Evolutionary conservation across 2,888 invertebrate species (phyloP).

Genomic region (Aleiodes testaceus): DNA sequence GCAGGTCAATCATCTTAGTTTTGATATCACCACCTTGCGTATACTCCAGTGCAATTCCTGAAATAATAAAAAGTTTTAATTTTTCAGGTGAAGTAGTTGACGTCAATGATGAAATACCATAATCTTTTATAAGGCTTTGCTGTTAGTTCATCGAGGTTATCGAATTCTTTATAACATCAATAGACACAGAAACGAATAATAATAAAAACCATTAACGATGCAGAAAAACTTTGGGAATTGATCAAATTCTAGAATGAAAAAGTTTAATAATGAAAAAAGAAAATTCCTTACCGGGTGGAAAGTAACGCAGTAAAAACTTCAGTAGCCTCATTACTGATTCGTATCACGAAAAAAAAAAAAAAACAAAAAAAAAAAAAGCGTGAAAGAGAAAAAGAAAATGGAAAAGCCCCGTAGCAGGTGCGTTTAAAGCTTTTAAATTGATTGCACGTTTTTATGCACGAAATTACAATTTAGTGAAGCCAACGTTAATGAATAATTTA

Average conservation of each 20-base stretch:
- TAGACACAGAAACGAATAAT: slow-evolving; percentile 4
- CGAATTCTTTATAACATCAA: background rate
- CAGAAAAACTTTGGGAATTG: slow-evolving; percentile 25
- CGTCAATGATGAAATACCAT: slow-evolving; percentile 31
- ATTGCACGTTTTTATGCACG: slow-evolving; percentile 62
- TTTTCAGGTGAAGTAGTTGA: slow-evolving; percentile 20
- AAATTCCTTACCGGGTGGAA: slow-evolving; percentile 78
- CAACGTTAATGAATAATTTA: slow-evolving; percentile 37
- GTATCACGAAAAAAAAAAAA: slow-evolving; percentile 35
- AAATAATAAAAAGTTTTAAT: slow-evolving; percentile 29
- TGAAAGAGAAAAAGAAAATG: slow-evolving; percentile 36
- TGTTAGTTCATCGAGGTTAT: slow-evolving; percentile 1
- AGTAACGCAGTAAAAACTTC: slow-evolving; percentile 82
- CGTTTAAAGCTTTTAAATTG: slow-evolving; percentile 71
- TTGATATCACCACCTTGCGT: slow-evolving; percentile 75
- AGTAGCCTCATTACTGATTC: slow-evolving; percentile 77
- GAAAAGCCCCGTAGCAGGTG: slow-evolving; percentile 59
- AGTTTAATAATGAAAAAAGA: slow-evolving; percentile 12
- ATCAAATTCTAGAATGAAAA: slow-evolving; percentile 24
- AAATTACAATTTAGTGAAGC: slow-evolving; percentile 36
- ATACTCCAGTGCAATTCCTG: slow-evolving; percentile 79
- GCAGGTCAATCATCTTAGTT: slow-evolving; percentile 79
- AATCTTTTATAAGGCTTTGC: background rate
- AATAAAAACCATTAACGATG: slow-evolving; percentile 28
- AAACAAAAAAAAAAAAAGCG: slow-evolving; percentile 24